Percentiles rank a stretch among this genome's conserved stretches.
Evolutionary conservation across 1,140 invertebrate genomes (phyloP).

Genomic region (Frieseomelitta varia): DNA sequence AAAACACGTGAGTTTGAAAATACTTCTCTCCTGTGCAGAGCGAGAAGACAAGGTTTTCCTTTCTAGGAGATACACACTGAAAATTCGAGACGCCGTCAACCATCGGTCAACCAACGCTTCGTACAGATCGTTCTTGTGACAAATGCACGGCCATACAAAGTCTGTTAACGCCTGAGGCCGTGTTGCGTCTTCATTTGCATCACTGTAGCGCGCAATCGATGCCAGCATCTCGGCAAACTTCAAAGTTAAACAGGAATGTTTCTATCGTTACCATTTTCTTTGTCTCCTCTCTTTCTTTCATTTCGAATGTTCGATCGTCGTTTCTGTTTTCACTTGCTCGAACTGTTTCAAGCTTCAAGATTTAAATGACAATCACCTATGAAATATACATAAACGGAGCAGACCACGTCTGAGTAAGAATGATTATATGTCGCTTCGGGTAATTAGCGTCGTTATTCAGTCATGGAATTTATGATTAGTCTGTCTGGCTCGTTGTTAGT

Average conservation of each 20-base stretch:
- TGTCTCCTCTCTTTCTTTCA: no score
- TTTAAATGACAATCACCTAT: slow-evolving; percentile 50
- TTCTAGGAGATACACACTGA: slow-evolving; percentile 17
- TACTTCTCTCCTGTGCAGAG: background rate
- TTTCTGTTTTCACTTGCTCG: background rate
- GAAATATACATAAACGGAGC: slow-evolving; percentile 15
- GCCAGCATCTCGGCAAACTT: slow-evolving; percentile 62
- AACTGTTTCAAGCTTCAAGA: background rate
- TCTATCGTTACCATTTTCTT: background rate
- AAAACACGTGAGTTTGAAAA: background rate
- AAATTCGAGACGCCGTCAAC: background rate
- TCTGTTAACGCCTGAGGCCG: background rate
- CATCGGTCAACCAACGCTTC: background rate
- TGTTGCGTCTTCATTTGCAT: slow-evolving; percentile 60
- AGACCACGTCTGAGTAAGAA: background rate
- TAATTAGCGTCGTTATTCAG: slow-evolving; percentile 19
- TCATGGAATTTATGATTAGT: background rate
- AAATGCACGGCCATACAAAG: background rate
- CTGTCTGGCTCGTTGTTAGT: background rate
- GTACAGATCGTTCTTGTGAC: background rate
- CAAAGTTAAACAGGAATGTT: slow-evolving; percentile 56
- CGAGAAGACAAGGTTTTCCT: background rate
- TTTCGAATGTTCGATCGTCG: background rate
- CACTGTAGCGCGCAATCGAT: slow-evolving; percentile 56
- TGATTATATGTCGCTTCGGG: background rate